Conservation (phyloP, 2,888 invertebrate species). For the Drosophila birchii region DNA sequence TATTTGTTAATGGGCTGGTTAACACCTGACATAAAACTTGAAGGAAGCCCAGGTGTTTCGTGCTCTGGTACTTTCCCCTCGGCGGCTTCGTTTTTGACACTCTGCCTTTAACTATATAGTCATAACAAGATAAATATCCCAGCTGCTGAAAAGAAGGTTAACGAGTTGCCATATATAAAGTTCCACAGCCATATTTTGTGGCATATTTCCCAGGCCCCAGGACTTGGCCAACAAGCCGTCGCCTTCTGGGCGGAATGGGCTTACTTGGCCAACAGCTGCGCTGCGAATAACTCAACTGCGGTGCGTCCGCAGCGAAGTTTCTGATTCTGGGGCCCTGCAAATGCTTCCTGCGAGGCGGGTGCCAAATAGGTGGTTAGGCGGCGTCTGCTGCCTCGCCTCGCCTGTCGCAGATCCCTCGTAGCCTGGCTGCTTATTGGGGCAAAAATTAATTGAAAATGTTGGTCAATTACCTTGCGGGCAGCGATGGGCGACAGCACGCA, state of each 20-base stretch:
- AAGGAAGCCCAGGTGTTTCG: slow-evolving; percentile 7
- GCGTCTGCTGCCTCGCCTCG: not conserved
- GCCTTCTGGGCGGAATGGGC: slow-evolving; percentile 12
- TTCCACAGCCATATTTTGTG: slow-evolving; percentile 70
- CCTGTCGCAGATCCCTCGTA: slow-evolving; percentile 32
- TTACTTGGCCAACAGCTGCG: slow-evolving; percentile 75
- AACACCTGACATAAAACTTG: slow-evolving; percentile 70
- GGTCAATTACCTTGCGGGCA: slow-evolving; percentile 77
- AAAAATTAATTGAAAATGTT: slow-evolving; percentile 85
- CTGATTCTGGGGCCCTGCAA: slow-evolving; percentile 49
- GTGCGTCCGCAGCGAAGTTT: slow-evolving; percentile 59
- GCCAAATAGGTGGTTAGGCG: slow-evolving; percentile 10
- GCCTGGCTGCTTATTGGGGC: slow-evolving; percentile 81
- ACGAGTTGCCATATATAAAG: slow-evolving; percentile 61
- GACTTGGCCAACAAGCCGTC: slow-evolving; percentile 8
- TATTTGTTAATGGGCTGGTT: slow-evolving; percentile 42
- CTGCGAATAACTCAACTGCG: slow-evolving; percentile 80
- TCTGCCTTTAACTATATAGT: slow-evolving; percentile 52
- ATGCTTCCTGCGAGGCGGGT: slow-evolving; percentile 48
- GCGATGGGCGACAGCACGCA: slow-evolving; percentile 22
- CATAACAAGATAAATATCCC: slow-evolving; percentile 73
- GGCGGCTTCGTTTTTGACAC: slow-evolving; percentile 40
- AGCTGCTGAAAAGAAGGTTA: slow-evolving; percentile 63
- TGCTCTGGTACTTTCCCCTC: slow-evolving; percentile 50
- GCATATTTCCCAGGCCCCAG: slow-evolving; percentile 12